Evolutionary conservation across 2,797 vertebrate genomes (phyloP), one percentile per base, ranked within the genome.

Genomic region (Bradypodion ventrale): DNA sequence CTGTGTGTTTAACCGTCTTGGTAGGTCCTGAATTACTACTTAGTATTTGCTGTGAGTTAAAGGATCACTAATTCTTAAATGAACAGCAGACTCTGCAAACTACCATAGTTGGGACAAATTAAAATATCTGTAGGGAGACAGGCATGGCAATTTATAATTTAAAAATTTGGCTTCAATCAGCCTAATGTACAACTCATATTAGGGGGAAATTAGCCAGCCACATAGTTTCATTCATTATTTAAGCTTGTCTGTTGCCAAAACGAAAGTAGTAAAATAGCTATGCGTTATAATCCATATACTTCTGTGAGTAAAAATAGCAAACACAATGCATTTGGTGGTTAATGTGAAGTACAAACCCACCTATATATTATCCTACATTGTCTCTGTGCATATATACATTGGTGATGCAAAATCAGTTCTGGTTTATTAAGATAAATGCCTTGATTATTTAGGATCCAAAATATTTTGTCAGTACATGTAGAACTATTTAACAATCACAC

Each of bases 391-490:
- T 87, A 90, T 93, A 82, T 90, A 85, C 88, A 92, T 87, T 89
- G 88, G 42, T 76, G 84, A 72, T 93, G 75, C 85, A 91, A 92
- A 90, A 92, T 87, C 88, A 91, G 85, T 91, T 84, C 68, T 90
- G 87, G 52, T 91, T 95, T 93, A 93, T 92, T 93, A 87, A 92
- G 93, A 89, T 94, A 91, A 93, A 89, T 86, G 89, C 23, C 85
- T 89, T 83, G 83, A 88, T 94, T 93, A 95, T 80, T 90, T 23
- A 88, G 86, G 90, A 92, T 90, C 86, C 88, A 94, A 94, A 94
- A 94, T 82, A 91, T 78, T 75, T 59, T 91, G 90, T 91, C 89
- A 93, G 89, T 94, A 93, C 63, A 90, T 74, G 79, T 81, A 89
- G 83, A 91, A 80, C 83, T 88, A 93, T 78, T 86, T 90, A 89